Conservation (phyloP, 1,140 invertebrate species). For the Pseudomyrmex gracilis region DNA sequence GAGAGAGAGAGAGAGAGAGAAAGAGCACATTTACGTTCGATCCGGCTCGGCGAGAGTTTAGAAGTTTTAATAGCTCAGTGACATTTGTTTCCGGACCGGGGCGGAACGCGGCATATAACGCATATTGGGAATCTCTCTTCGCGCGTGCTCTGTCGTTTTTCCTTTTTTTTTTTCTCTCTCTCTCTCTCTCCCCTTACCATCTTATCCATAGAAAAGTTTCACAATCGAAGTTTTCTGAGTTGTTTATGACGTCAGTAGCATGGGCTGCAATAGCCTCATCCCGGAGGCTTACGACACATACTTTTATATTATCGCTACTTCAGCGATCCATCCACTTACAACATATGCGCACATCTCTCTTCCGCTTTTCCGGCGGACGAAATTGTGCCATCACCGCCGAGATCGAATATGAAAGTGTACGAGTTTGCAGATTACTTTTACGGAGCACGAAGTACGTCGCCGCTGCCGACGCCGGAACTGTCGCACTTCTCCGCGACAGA, state of each 20-base stretch:
- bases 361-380: neutral
- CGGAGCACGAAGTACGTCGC: neutral
- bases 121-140: slow-evolving; percentile 61
- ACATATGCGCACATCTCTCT: neutral
- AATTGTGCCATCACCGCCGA: slow-evolving; percentile 8
- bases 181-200: slow-evolving; percentile 35
- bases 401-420: neutral
- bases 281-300: slow-evolving; percentile 60
- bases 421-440: slow-evolving; percentile 25
- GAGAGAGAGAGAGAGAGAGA: slow-evolving; percentile 1
- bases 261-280: slow-evolving; percentile 39
- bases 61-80: slow-evolving; percentile 79
- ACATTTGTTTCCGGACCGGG: slow-evolving; percentile 74
- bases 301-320: slow-evolving; percentile 68
- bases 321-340: slow-evolving; percentile 38
- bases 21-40: slow-evolving; percentile 66
- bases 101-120: slow-evolving; percentile 45
- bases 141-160: neutral
- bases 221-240: slow-evolving; percentile 84
- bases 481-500: neutral
- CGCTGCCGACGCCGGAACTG: neutral
- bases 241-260: slow-evolving; percentile 81
- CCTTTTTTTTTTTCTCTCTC: neutral
- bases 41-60: slow-evolving; percentile 26
- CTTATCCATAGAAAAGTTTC: slow-evolving; percentile 81